Evolutionary conservation across 2,113 vertebrate genomes (phyloP), one percentile per base, ranked within the genome.

Genomic region (Tragelaphus scriptus): DNA sequence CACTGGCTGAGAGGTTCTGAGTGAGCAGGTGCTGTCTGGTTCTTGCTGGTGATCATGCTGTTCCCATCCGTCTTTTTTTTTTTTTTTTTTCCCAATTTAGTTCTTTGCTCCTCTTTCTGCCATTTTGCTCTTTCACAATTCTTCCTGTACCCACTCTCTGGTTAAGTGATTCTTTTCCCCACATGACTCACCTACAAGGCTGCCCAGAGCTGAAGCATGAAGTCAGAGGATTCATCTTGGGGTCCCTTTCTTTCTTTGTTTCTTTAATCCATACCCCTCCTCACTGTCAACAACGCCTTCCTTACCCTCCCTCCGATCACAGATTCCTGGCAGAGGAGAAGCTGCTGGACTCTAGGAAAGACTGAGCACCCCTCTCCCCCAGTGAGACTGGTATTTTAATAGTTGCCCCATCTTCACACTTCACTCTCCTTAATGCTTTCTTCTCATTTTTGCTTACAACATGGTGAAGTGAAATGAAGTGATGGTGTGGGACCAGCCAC

Each of bases 1-100:
- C 28, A 8, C 30, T 61, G 61, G 63, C 14, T 63, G 16, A 23
- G 56, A 49, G 61, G 68, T 14, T 21, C 40, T 13, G 13, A 8
- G 36, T 40, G 28, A 12, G 59, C 40, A 1, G 26, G 11, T 2
- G 0, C 23, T 5, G 11, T 47, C 11, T 17, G 0, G 3, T 65
- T 71, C 89, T 86, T 10, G 12, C 9, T 92, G 26, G 32, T 59
- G 28, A 23, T 47, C 15, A 2, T 7, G 26, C 56, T 47, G 1
- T 26, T 59, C 13, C 5, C 3, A 26, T 56, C 19, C 19, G 23
- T 61, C 53, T 30, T n/a, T 44, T 30, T n/a, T 28, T 36, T 71
- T 59, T 61, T 59, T n/a, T 71, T 59, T 61, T 59, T 61, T 28
- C 0, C 10, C 16, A 8, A n/a, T 89, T 53, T 4, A 40, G 53